Conservation (phyloP, 1,140 invertebrate genomes). For the Onthophagus taurus region DNA sequence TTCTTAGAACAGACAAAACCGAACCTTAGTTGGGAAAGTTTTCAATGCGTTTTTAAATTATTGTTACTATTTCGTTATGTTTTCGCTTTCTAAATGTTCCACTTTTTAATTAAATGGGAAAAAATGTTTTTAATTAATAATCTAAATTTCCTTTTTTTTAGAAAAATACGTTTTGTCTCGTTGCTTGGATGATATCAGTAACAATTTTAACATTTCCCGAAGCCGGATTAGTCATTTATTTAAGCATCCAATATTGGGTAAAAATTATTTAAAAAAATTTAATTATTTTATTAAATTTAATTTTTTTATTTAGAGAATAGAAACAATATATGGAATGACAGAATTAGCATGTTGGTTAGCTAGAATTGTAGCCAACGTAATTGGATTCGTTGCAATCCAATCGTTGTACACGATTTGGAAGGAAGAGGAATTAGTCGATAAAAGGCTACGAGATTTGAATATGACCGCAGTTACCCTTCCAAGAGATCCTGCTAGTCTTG, state of each 20-base stretch:
- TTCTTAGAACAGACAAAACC: too few species aligned
- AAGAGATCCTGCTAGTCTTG: conserved; percentile 20
- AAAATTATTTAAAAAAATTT: conserved; percentile 24
- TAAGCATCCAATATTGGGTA: conserved; percentile 61
- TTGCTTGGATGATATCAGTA: conserved; percentile 54
- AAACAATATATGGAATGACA: conserved; percentile 49
- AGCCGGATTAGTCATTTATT: conserved; percentile 57
- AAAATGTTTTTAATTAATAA: too few species aligned
- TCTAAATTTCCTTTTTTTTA: conserved; percentile 43
- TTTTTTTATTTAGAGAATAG: conserved; percentile 43
- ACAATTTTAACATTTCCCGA: conserved; percentile 56
- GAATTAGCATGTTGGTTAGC: conserved; percentile 51
- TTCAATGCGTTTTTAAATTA: too few species aligned
- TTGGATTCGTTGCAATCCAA: conserved; percentile 49
- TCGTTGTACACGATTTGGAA: conserved; percentile 48
- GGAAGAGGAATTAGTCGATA: conserved; percentile 39
- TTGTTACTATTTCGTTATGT: too few species aligned
- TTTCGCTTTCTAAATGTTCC: too few species aligned
- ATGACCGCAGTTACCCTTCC: conserved; percentile 33
- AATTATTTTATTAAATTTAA: neutral
- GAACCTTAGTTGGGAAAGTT: too few species aligned
- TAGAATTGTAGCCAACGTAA: conserved; percentile 46
- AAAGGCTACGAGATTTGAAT: conserved; percentile 36
- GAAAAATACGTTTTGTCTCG: conserved; percentile 50
- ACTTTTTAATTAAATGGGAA: too few species aligned